These are phyloP conservation scores for Platycheirus albimanus DNA, from an alignment of 2,888 invertebrate genomes.

Conservation along the genomic window DNA sequence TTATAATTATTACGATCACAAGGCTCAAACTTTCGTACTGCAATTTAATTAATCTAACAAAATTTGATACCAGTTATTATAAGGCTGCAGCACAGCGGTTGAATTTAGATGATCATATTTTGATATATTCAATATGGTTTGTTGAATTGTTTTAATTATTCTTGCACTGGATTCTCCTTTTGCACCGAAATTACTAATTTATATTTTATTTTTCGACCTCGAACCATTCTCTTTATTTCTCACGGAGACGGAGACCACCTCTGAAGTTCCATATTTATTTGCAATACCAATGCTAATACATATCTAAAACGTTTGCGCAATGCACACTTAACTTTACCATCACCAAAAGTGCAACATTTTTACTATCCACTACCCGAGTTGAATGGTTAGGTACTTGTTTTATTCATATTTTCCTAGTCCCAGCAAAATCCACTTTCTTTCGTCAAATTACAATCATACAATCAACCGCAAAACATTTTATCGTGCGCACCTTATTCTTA, in stretches of 20 bases:
- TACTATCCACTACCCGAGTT: conserved; percentile 68
- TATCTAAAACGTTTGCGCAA: conserved; percentile 57
- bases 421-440: conserved; percentile 61
- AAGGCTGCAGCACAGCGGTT: no score
- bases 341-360: conserved; percentile 72
- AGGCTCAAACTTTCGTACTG: no score
- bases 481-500: conserved; percentile 71
- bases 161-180: no score
- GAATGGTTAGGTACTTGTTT: conserved; percentile 30
- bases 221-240: conserved; percentile 39
- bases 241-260: conserved; percentile 32
- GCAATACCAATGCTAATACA: conserved; percentile 60
- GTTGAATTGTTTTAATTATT: no score
- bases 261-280: conserved; percentile 36
- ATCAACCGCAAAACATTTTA: conserved; percentile 74
- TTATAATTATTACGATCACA: no score
- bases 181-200: conserved; percentile 41
- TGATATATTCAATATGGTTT: no score
- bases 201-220: conserved; percentile 56
- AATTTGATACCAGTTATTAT: no score
- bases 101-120: no score
- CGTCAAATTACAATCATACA: conserved; percentile 70
- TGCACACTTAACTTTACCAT: conserved; percentile 54
- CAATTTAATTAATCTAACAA: no score
- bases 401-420: background rate